phyloP scores from a whole-genome alignment of 2,113 vertebrate species.

The Agapornis roseicollis region DNA sequence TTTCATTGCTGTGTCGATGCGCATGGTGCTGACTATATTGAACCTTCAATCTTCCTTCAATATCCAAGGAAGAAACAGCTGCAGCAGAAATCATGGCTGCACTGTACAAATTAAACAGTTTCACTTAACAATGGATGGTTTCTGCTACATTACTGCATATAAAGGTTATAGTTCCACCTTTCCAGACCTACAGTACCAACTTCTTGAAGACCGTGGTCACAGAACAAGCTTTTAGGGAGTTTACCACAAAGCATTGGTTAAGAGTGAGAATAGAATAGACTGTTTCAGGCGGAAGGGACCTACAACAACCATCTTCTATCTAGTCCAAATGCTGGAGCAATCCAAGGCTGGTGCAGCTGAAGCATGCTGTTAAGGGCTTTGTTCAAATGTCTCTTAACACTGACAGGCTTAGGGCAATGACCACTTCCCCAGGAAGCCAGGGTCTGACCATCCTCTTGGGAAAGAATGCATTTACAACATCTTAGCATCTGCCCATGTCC shows the following conservation, averaged over 20 bases:
- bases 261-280: background rate
- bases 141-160: background rate
- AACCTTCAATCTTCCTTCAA: background rate
- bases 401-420: rapidly evolving
- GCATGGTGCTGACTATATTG: no score
- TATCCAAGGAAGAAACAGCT: background rate
- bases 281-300: background rate
- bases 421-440: background rate
- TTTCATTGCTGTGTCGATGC: rapidly evolving
- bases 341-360: rapidly evolving
- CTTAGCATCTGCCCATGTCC: background rate
- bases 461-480: rapidly evolving
- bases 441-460: rapidly evolving
- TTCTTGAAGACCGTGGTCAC: background rate
- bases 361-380: rapidly evolving
- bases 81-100: background rate
- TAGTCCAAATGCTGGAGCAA: background rate
- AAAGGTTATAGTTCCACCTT: background rate
- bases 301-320: rapidly evolving
- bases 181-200: background rate
- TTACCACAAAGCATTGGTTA: background rate
- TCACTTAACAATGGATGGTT: background rate
- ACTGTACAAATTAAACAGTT: background rate
- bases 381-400: background rate
- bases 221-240: background rate